Conservation (phyloP, 2,888 invertebrate genomes). For the Aphrophora alni region DNA sequence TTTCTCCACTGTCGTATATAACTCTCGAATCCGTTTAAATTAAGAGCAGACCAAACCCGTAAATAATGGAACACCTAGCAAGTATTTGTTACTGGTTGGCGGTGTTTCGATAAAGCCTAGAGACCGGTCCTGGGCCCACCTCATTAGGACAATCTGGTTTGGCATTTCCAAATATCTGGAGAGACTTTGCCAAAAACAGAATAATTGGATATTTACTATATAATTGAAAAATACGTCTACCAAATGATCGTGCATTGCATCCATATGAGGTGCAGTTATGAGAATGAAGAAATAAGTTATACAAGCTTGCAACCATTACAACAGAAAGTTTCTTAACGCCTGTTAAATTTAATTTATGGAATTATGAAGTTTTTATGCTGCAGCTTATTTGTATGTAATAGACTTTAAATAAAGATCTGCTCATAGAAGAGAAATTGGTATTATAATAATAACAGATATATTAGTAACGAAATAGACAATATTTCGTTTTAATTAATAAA, state of each 20-base stretch:
- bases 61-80: constrained; percentile 9
- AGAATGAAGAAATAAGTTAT: no score
- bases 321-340: no score
- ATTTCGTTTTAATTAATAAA: no score
- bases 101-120: background rate
- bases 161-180: background rate
- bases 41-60: background rate
- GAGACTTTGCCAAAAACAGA: background rate
- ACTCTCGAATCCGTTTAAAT: background rate
- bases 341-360: no score
- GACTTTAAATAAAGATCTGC: no score
- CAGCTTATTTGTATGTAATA: no score
- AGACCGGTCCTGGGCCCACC: background rate
- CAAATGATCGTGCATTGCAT: background rate
- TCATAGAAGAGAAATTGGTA: no score
- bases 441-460: no score
- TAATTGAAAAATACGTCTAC: background rate
- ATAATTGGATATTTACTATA: constrained; percentile 2
- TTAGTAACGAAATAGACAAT: no score
- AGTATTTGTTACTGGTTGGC: background rate
- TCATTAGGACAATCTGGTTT: background rate
- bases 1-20: background rate
- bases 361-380: no score
- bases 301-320: no score
- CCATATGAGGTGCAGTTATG: background rate